Evolutionary conservation across 2,797 vertebrate species (phyloP).

Genomic region (Tarsius wallacei): DNA sequence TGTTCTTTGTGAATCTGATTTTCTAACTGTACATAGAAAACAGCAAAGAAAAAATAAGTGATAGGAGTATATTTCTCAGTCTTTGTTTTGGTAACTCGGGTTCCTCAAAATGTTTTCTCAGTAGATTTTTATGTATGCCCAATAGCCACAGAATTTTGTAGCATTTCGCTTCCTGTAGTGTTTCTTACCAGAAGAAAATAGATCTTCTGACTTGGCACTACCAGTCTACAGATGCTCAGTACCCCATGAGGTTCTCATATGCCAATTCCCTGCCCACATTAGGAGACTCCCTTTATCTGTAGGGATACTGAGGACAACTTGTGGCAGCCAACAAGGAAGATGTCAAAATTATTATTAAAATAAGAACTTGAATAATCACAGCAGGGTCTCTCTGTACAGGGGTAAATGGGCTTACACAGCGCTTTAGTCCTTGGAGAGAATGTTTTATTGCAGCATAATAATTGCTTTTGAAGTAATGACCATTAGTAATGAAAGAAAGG

Average conservation of each 20-base stretch:
- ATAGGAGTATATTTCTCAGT: not conserved
- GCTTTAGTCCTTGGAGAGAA: conserved; percentile 61
- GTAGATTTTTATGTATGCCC: conserved; percentile 10
- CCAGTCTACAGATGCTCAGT: not conserved
- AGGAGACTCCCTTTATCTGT: not conserved
- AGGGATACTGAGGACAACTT: not conserved
- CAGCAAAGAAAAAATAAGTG: not conserved
- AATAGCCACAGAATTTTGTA: not conserved
- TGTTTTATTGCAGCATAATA: conserved; percentile 69
- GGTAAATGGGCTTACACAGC: conserved; percentile 43
- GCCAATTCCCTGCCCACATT: not conserved
- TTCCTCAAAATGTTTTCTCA: not conserved
- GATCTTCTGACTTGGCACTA: not conserved
- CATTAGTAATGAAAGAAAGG: conserved; percentile 66
- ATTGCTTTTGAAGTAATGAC: conserved; percentile 76
- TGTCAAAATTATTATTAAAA: conserved; percentile 70
- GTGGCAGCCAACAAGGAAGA: not conserved
- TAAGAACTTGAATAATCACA: conserved; percentile 59
- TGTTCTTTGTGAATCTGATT: not conserved
- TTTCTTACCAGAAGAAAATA: not conserved
- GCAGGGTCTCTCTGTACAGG: not conserved
- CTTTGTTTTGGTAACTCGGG: not conserved
- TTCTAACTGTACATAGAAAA: not conserved
- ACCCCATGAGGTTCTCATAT: not conserved
- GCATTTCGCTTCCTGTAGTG: not conserved